phyloP scores from a whole-genome alignment of 2,888 invertebrate genomes.

The Melinaea marsaeus region DNA sequence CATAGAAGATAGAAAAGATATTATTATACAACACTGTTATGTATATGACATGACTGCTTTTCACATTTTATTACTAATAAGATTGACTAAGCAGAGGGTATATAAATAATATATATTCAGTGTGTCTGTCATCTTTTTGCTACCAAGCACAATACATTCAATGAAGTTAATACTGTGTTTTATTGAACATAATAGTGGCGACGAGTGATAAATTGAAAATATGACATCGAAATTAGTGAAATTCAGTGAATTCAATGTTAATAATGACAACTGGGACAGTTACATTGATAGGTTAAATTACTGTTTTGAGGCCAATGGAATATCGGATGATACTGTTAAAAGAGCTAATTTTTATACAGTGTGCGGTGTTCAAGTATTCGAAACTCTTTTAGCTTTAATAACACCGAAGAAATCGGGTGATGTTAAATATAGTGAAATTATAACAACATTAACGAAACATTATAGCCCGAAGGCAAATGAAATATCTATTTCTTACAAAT shows the following conservation, averaged over 20 bases:
- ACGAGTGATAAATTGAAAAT: conserved; percentile 16
- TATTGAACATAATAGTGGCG: conserved; percentile 7
- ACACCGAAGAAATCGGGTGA: conserved; percentile 10
- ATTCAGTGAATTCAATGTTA: conserved; percentile 19
- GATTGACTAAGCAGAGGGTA: no score
- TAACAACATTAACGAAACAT: conserved; percentile 15
- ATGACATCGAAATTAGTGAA: conserved; percentile 21
- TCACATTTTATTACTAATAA: no score
- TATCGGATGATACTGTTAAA: conserved; percentile 14
- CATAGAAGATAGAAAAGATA: no score
- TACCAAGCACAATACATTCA: no score
- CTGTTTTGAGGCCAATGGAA: conserved; percentile 24
- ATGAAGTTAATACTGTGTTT: no score
- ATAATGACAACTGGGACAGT: conserved; percentile 25
- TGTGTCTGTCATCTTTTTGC: no score
- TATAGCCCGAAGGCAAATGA: conserved; percentile 23
- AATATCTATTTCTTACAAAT: conserved; percentile 24
- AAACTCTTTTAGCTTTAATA: conserved; percentile 7
- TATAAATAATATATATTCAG: no score
- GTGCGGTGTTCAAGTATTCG: conserved; percentile 18
- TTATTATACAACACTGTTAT: no score
- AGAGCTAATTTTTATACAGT: conserved; percentile 22
- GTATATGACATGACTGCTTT: no score
- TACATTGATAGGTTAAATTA: conserved; percentile 25
- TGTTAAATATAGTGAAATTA: conserved; percentile 18